Conservation (phyloP, 2,888 invertebrate species). For the Drosophila borealis region DNA sequence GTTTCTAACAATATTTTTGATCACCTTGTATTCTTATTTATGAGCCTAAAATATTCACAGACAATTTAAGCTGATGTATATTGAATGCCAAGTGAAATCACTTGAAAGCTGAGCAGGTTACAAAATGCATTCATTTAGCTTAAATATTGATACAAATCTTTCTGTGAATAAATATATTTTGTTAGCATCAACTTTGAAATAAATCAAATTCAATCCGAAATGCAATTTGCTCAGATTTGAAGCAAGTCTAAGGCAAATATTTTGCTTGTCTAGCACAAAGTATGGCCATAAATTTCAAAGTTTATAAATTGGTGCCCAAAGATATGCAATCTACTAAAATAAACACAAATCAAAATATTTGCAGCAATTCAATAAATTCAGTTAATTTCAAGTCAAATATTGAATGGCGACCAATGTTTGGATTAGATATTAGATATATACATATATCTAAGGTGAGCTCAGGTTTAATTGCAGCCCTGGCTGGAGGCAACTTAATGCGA, state of each 20-base stretch:
- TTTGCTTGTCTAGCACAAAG: conserved; percentile 8
- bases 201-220: conserved; percentile 32
- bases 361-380: conserved; percentile 8
- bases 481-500: conserved; percentile 13
- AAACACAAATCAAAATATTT: conserved; percentile 9
- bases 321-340: conserved; percentile 16
- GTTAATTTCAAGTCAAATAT: conserved; percentile 19
- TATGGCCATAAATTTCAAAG: conserved; percentile 11
- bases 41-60: neutral
- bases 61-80: neutral
- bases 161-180: neutral
- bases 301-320: conserved; percentile 12
- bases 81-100: neutral
- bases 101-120: neutral
- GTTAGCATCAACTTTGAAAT: conserved; percentile 22
- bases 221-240: conserved; percentile 14
- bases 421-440: neutral
- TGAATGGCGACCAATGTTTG: conserved; percentile 23
- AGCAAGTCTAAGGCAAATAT: conserved; percentile 25
- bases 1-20: no score
- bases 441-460: neutral
- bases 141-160: conserved; percentile 12
- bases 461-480: neutral
- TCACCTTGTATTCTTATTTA: neutral
- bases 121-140: conserved; percentile 1